Percentiles rank a stretch among this genome's conserved stretches.
Evolutionary conservation across 2,797 vertebrate genomes (phyloP).

Genomic region (Cyclura pinguis): DNA sequence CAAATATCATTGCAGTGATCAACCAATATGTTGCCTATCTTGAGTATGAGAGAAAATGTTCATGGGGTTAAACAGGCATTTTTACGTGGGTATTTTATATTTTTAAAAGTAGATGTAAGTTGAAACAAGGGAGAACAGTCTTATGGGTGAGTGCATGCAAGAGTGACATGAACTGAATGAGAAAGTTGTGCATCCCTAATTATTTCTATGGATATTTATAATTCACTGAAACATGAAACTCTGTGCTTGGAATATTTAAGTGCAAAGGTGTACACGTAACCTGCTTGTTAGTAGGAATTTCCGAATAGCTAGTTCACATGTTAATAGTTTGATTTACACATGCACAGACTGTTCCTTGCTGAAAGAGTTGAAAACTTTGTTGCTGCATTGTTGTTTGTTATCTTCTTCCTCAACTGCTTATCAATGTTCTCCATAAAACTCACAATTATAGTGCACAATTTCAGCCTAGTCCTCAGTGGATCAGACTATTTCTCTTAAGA

Average conservation of each 20-base stretch:
- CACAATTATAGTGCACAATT: not conserved
- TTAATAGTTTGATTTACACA: not conserved
- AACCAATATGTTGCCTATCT: not conserved
- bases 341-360: not conserved
- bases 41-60: not conserved
- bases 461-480: not conserved
- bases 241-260: not conserved
- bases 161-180: not conserved
- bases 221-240: not conserved
- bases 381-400: not conserved
- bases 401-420: not conserved
- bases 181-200: not conserved
- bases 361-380: not conserved
- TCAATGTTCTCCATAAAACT: not conserved
- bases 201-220: not conserved
- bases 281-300: not conserved
- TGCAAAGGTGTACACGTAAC: not conserved
- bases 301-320: not conserved
- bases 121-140: not conserved
- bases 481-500: not conserved
- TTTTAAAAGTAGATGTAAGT: not conserved
- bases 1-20: not conserved
- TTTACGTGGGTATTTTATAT: not conserved
- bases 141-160: not conserved
- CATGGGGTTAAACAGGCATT: not conserved